Percentiles rank a stretch among this genome's conserved stretches.
Evolutionary conservation across 2,113 vertebrate genomes (phyloP).

Genomic region (Hystrix cristata): DNA sequence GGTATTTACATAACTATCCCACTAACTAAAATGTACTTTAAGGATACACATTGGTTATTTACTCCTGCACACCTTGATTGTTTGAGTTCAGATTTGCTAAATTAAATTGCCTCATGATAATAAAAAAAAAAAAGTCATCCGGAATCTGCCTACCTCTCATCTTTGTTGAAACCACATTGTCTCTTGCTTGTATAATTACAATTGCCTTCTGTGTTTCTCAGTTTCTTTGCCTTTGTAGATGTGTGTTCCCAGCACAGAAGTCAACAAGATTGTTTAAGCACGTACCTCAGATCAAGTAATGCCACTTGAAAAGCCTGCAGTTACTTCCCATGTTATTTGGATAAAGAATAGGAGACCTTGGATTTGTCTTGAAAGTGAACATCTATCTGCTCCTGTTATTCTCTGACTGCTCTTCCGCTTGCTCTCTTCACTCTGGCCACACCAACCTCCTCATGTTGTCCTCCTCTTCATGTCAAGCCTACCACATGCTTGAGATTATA

Average conservation of each 20-base stretch:
- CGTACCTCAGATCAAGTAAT: not conserved
- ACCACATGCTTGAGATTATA: rapidly evolving
- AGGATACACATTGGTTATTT: not conserved
- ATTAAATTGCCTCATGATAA: constrained; percentile 41
- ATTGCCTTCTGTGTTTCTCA: not conserved
- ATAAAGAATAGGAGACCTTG: not conserved
- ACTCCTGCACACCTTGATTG: not conserved
- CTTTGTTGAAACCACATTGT: not conserved
- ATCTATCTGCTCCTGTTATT: too few relatives aligned
- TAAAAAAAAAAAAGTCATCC: constrained; percentile 13
- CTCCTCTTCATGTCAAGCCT: too few relatives aligned
- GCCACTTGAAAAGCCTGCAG: not conserved
- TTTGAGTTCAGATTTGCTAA: not conserved
- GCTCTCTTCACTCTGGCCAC: rapidly evolving
- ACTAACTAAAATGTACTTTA: not conserved
- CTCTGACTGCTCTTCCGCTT: not conserved
- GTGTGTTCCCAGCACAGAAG: not conserved
- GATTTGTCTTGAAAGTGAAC: not conserved
- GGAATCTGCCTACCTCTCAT: not conserved
- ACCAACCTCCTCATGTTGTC: not conserved
- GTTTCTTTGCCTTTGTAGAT: not conserved
- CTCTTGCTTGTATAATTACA: not conserved
- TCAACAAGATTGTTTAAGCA: not conserved
- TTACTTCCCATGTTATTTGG: not conserved
- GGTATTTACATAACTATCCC: not conserved